Evolutionary conservation across 35 echinoderm and acorn worm genomes (phyloP).

Genomic region (Ptychodera flava): DNA sequence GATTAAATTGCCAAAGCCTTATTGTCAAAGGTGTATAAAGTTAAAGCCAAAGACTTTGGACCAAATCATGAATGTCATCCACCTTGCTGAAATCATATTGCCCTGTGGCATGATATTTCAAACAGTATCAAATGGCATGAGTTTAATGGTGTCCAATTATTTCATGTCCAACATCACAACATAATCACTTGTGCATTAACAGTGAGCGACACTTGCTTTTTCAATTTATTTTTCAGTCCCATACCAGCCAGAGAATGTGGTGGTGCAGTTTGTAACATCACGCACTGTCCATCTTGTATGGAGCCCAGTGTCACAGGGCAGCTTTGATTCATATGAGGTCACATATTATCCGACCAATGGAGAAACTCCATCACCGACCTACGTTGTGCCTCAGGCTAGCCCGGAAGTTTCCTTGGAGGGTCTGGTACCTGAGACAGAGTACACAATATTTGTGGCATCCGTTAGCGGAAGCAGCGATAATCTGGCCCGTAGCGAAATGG

Average conservation of each 20-base stretch:
- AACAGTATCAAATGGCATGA: too few species aligned
- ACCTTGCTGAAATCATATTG: too few species aligned
- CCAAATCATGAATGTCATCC: too few species aligned
- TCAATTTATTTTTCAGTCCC: not conserved
- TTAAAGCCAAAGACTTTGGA: too few species aligned
- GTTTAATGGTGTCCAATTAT: too few species aligned
- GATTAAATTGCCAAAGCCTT: too few species aligned
- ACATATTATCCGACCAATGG: not conserved
- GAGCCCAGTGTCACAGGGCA: not conserved
- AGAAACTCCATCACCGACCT: not conserved
- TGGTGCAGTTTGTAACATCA: not conserved
- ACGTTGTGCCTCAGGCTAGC: not conserved
- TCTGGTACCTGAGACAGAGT: slow-evolving; percentile 24
- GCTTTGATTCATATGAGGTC: not conserved
- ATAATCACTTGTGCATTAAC: too few species aligned
- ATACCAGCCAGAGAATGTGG: not conserved
- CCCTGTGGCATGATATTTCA: too few species aligned
- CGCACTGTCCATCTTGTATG: not conserved
- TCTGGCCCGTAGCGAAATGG: slow-evolving; percentile 15
- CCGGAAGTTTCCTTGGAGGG: slow-evolving; percentile 10
- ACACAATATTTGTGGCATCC: slow-evolving; percentile 25
- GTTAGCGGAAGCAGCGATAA: slow-evolving; percentile 3
- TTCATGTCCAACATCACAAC: too few species aligned
- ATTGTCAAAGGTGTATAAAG: too few species aligned
- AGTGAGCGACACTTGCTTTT: too few species aligned